Base-by-base conservation (phyloP, 92 coral and sea anemone genomes). In the Metridium senile region DNA sequence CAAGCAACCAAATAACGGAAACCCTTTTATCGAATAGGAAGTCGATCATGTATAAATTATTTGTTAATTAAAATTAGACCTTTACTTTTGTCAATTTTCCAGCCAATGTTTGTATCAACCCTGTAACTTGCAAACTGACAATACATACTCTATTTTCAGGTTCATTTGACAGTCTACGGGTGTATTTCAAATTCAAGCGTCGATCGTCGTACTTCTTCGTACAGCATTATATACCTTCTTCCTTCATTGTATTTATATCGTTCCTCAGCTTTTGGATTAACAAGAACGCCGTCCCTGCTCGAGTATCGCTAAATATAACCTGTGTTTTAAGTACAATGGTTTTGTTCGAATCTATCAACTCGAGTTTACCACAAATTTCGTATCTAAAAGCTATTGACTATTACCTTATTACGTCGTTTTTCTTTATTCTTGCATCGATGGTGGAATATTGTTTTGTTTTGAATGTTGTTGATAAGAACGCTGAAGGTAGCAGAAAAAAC, bases 181-280 rank as follows among this genome's bases (percentile, higher is more conserved):
- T 85, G 1, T 65, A 63, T 11, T 90, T 90, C 46, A 75, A 81
- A 18, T 90, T 90, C 81, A 87, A 81, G 76, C 89, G 96, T 31
- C 92, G 96, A n/a, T 59, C 85, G 43, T 86, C 84, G 66, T 90
- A 61, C 70, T 90, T 90, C 87, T 43, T 90, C 66, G 79, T 86
- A 47, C 63, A 88, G 1, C 86, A 78, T 27, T 90, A 75, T 73
- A 80, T 84, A 2, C 96, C 96, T 11, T 83, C 87, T 0, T 79
- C 84, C 9, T 76, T 89, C 8, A 81, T 90, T 9, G 96, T 90
- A 23, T 31, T 87, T 0, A 77, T 90, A 23, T 90, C 96, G 1
- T 90, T 92, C 89, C 88, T 92, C n/a, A 81, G 91, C 46, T 90
- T 90, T 58, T 90, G 96, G 96, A 90, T 90, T n/a, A 72, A 85